Percentiles rank a stretch among this genome's conserved stretches.
phyloP scores from a whole-genome alignment of 1,140 invertebrate genomes.

The Matsumurasca onukii region DNA sequence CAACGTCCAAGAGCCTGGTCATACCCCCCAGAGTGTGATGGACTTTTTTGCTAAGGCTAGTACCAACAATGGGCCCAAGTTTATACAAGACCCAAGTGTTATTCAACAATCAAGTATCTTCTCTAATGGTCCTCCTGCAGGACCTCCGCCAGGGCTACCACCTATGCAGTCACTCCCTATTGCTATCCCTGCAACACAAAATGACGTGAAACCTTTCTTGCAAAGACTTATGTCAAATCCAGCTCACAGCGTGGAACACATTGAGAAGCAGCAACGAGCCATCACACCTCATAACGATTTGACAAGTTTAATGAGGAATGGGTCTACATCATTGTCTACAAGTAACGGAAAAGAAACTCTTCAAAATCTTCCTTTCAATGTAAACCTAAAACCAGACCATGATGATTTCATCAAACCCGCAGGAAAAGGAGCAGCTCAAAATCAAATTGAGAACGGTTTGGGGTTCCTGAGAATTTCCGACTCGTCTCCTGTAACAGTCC shows the following conservation, averaged over 20 bases:
- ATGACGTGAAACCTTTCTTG: constrained; percentile 34
- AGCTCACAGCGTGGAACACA: constrained; percentile 80
- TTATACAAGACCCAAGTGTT: constrained; percentile 5
- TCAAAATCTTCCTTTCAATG: constrained; percentile 2
- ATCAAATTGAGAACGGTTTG: constrained; percentile 52
- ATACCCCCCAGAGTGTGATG: constrained; percentile 74
- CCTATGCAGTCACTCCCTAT: constrained; percentile 21
- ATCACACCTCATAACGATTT: constrained; percentile 59
- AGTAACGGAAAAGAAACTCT: not conserved
- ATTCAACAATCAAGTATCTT: constrained; percentile 11
- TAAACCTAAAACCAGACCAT: too few species aligned
- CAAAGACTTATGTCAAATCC: constrained; percentile 69
- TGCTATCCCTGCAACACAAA: constrained; percentile 16
- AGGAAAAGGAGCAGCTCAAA: constrained; percentile 41
- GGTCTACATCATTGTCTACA: constrained; percentile 42
- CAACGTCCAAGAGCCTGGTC: constrained; percentile 33
- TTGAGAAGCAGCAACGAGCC: constrained; percentile 82
- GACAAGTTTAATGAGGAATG: constrained; percentile 18
- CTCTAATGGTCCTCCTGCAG: not conserved
- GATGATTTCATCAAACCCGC: constrained; percentile 38
- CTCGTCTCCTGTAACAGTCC: constrained; percentile 45
- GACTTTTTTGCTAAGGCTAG: constrained; percentile 83
- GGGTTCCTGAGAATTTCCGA: constrained; percentile 54
- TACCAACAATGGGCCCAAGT: constrained; percentile 43
- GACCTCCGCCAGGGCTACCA: constrained; percentile 30